A percentile compares a stretch with the other conserved stretches of the same genome.
Evolutionary conservation across 2,113 vertebrate genomes (phyloP).

Genomic region (Enhydra lutris): DNA sequence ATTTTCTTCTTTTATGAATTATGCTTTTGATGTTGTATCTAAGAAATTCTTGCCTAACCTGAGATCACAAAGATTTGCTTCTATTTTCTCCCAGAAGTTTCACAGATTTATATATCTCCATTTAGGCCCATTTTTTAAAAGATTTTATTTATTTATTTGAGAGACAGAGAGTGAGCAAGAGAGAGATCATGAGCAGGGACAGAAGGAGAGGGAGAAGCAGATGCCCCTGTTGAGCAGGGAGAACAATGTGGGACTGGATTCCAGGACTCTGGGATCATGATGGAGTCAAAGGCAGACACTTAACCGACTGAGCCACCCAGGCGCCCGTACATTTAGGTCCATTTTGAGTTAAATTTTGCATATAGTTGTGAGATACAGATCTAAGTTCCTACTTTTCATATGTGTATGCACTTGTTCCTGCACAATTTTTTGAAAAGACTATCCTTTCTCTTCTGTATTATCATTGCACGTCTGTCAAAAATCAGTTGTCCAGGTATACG

Average conservation of each 20-base stretch:
- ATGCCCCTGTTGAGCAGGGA: too few species aligned
- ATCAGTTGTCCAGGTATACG: background rate
- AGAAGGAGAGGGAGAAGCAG: too few species aligned
- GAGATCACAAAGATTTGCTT: background rate
- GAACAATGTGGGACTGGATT: too few species aligned
- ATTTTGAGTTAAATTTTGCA: background rate
- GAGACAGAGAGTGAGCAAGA: too few species aligned
- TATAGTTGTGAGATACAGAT: background rate
- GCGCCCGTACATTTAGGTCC: too few species aligned
- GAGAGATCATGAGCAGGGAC: too few species aligned
- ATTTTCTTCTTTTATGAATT: background rate
- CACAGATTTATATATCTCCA: background rate
- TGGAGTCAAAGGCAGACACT: too few species aligned
- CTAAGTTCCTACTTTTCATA: background rate
- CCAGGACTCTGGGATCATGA: too few species aligned
- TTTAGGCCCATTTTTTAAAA: background rate
- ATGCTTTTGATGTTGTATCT: background rate
- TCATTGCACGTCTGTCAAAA: background rate
- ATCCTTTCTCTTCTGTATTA: background rate
- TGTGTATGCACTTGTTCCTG: background rate
- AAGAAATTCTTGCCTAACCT: background rate
- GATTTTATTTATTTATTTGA: too few species aligned
- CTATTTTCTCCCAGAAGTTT: background rate
- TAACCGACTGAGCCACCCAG: too few species aligned
- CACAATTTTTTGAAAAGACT: background rate